Base-by-base conservation (phyloP, 53 echinoderm and acorn worm species). In the Hippasteria phrygiana region DNA sequence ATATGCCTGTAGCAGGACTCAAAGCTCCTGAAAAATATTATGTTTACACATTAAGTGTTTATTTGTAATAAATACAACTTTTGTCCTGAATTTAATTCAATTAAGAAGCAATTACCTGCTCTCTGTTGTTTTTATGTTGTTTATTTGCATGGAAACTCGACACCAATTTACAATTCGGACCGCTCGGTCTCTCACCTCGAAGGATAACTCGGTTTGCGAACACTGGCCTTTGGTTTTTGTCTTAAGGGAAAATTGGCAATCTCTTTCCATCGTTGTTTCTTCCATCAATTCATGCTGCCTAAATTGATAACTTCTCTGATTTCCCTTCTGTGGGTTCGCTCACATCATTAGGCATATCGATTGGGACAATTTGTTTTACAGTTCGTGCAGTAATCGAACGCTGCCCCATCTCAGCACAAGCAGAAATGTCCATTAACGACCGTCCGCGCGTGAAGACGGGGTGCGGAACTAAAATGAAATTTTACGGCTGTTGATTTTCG, bases 381-480 rank as follows among this genome's bases (percentile, higher is more conserved):
- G 59, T 24, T 59, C 26, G 26, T 59, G 24, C 26, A 51, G 14
- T 12, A 51, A 51, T 59, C 59, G 59, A 59, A 59, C 59, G 59
- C n/a, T 59, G 59, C 59, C 59, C 59, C 26, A 26, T 47, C 50
- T 36, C 18, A 20, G 29, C 76, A 50, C 5, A 47, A 32, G 50
- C 76, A 11, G 8, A 32, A 48, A 54, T 33, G 33, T 11, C 76
- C 50, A 48, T 31, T 76, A 35, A 76, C 76, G n/a, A 41, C 76
- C 48, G 28, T 17, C 50, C 7, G 6, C 18, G 33, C 26, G 55
- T 35, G 22, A 78, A n/a, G 20, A 17, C 59, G 59, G 22, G 73
- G 43, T 39, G 78, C 78, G 38, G 78, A 78, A 78, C 78, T 78
- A 78, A 76, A 76, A 42, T 78, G 62, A 78, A 62, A 59, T 78